Conservation (phyloP, 30 jellyfish, hydroid and myxozoan species). For the Turritopsis dohrnii region DNA sequence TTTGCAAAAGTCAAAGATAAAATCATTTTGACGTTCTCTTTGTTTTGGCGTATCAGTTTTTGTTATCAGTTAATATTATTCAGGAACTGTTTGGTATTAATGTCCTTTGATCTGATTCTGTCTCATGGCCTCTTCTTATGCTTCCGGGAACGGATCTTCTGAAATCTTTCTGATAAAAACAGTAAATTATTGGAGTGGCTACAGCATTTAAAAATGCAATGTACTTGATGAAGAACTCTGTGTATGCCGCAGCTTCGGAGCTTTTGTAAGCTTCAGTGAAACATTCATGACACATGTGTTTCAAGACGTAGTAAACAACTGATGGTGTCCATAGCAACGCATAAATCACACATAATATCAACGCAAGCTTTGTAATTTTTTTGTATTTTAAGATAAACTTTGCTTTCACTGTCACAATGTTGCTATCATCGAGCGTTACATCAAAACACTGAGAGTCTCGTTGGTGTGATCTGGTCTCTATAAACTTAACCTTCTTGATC, state of each 20-base stretch:
- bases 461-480: slow-evolving; percentile 7
- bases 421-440: neutral
- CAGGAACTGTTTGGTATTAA: neutral
- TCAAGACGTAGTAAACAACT: slow-evolving; percentile 7
- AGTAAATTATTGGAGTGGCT: slow-evolving; percentile 18
- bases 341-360: neutral
- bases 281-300: slow-evolving; percentile 2
- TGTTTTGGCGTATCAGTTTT: too few species aligned
- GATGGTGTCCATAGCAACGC: slow-evolving; percentile 23
- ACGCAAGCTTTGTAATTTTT: slow-evolving; percentile 4
- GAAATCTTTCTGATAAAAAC: slow-evolving; percentile 16
- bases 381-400: neutral
- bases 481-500: neutral
- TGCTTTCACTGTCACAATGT: neutral
- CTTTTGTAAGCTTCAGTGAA: neutral
- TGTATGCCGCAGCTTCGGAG: neutral
- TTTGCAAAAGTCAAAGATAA: too few species aligned
- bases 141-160: neutral
- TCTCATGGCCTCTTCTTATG: neutral
- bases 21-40: too few species aligned
- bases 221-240: slow-evolving; percentile 13
- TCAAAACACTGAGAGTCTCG: slow-evolving; percentile 13
- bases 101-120: neutral
- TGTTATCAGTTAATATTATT: neutral
- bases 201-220: slow-evolving; percentile 9